Conservation (phyloP, 1,140 invertebrate genomes). For the Pollicipes pollicipes region DNA sequence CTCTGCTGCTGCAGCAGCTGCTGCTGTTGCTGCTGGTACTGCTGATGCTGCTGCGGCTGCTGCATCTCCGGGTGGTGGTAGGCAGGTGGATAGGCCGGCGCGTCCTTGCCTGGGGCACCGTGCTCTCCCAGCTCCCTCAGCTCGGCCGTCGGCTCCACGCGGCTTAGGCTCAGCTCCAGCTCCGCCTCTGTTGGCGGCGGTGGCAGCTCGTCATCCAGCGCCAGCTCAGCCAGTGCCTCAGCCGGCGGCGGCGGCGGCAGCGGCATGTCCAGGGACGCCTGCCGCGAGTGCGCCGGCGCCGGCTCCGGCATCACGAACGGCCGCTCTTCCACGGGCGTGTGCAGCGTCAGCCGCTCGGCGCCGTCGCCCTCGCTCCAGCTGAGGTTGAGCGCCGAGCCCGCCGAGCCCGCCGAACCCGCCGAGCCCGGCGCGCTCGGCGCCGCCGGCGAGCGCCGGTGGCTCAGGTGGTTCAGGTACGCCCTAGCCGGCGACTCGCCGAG, state of each 20-base stretch:
- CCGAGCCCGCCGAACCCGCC: too few relatives aligned
- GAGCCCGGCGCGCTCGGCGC: too few relatives aligned
- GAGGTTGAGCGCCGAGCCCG: too few relatives aligned
- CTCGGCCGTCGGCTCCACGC: background rate
- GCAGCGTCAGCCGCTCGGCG: background rate
- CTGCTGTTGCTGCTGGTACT: too few relatives aligned
- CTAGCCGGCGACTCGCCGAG: too few relatives aligned
- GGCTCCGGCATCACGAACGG: background rate
- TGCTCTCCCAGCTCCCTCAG: background rate
- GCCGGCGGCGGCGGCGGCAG: constrained; percentile 2
- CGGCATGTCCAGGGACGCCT: background rate
- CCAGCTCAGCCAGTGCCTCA: background rate
- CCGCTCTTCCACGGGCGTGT: background rate
- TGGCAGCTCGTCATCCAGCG: background rate
- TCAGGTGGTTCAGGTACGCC: background rate
- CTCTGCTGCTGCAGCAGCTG: constrained; percentile 5
- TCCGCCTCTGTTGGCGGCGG: background rate
- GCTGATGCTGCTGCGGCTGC: background rate
- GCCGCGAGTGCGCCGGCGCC: background rate
- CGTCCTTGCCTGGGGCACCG: too few relatives aligned
- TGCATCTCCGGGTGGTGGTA: background rate
- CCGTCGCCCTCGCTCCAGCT: too few relatives aligned
- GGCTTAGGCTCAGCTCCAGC: background rate
- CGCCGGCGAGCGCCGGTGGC: background rate
- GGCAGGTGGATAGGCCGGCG: too few relatives aligned